Conservation (phyloP, 2,113 vertebrate species). For the Macaca nemestrina region DNA sequence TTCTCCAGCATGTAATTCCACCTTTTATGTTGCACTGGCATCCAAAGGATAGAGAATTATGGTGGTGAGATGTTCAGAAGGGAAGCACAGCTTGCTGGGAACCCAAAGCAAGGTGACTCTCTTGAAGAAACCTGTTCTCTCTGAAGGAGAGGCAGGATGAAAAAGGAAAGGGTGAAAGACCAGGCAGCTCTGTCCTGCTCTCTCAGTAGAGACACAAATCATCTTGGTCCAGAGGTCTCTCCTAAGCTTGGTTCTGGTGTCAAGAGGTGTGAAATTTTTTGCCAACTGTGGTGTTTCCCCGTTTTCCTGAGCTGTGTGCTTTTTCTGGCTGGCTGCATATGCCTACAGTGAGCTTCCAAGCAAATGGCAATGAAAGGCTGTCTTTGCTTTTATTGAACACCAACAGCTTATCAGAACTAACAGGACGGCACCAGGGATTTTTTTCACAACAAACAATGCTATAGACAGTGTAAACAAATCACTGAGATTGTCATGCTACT, state of each 20-base stretch:
- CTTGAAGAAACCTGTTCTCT: not conserved
- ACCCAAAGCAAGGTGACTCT: constrained; percentile 47
- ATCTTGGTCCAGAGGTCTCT: not conserved
- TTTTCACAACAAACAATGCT: not conserved
- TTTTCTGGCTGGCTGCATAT: not conserved
- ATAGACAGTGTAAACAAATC: not conserved
- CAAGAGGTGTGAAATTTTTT: not conserved
- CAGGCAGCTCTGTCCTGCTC: not conserved
- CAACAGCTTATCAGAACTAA: not conserved
- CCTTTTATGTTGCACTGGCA: not conserved
- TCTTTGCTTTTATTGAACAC: not conserved
- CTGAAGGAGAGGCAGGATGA: not conserved
- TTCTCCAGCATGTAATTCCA: constrained; percentile 50
- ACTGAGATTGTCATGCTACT: not conserved
- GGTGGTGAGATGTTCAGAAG: not conserved
- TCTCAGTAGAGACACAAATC: not conserved
- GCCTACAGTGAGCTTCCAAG: not conserved
- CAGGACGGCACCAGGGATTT: not conserved
- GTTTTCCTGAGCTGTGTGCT: rapidly evolving
- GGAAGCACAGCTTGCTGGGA: constrained; percentile 39
- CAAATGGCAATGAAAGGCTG: not conserved
- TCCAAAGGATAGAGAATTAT: constrained; percentile 35
- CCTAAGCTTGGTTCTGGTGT: not conserved
- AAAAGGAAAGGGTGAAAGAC: not conserved
- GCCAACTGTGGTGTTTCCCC: not conserved